Evolutionary conservation across 1,140 invertebrate species (phyloP), one percentile per base, ranked within the genome.

Genomic region (Conopomorpha cramerella): DNA sequence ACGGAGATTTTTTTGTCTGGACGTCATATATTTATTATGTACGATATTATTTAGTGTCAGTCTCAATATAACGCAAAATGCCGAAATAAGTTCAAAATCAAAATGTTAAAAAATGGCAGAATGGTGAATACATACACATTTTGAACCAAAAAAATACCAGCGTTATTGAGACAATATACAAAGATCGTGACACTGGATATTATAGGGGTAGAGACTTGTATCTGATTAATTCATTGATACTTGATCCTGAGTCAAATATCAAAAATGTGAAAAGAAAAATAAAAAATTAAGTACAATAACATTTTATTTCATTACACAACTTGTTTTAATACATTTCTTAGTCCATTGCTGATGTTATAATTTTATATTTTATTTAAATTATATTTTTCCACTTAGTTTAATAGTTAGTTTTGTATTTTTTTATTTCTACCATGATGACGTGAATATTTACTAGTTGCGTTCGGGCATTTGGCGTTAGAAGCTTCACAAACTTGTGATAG

Each of bases 391-490:
- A 11, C 13, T 11, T 35, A 30, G 15, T n/a, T 98, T n/a, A n/a
- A n/a, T n/a, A n/a, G n/a, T n/a, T n/a, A n/a, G n/a, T n/a, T n/a
- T n/a, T n/a, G n/a, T n/a, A 98, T 82, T 98, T 99, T 71, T 99
- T 99, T 26, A 99, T 92, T 82, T 99, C 96, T 2, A 98, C 93
- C 93, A 98, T 99, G 38, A 99, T 91, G 38, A 98, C 92, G 80
- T 99, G 97, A 61, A 98, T 97, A 66, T 98, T 99, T 0, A 97
- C 93, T 13, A 99, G 81, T 72, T 98, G 93, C 14, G 90, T 87
- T 46, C 92, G 83, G 3, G 89, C 87, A 59, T 91, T 89, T 3
- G 94, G 92, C 2, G 90, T 88, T n/a, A 99, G 68, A 17, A 99
- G 84, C 76, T 99, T 98, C 51, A 95, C 92, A 68, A 99, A 96